Conservation (phyloP, 2,797 vertebrate genomes). For the Cuculus canorus region DNA sequence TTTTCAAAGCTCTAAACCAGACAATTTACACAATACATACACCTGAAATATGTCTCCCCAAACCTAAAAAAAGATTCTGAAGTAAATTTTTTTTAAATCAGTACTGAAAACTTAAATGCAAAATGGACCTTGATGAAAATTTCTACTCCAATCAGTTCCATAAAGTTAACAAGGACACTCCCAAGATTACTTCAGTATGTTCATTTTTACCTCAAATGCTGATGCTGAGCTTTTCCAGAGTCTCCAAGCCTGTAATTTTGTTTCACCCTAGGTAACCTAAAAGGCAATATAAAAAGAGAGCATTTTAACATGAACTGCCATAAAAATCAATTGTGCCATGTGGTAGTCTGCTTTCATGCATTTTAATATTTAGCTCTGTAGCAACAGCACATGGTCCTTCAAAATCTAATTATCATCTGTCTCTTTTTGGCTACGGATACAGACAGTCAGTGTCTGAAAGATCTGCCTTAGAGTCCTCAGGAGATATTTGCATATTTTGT, state of each 20-base stretch:
- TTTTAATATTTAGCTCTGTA: conserved; percentile 59
- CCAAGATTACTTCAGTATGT: conserved; percentile 61
- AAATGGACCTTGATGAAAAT: conserved; percentile 29
- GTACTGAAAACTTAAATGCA: conserved; percentile 50
- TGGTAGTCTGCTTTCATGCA: conserved; percentile 62
- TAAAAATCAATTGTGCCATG: conserved; percentile 64
- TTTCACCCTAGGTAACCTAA: conserved; percentile 80
- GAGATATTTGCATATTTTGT: conserved; percentile 15
- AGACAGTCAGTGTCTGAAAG: conserved; percentile 19
- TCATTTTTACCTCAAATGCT: conserved; percentile 77
- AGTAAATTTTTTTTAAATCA: not conserved
- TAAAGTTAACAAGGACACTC: conserved; percentile 41
- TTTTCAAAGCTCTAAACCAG: not conserved
- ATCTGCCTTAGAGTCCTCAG: not conserved
- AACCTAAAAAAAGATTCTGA: not conserved
- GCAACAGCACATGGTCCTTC: conserved; percentile 44
- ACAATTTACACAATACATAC: not conserved
- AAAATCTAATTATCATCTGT: conserved; percentile 43
- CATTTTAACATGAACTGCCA: conserved; percentile 71
- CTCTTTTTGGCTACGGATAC: conserved; percentile 14
- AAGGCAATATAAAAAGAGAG: conserved; percentile 74
- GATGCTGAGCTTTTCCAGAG: conserved; percentile 79
- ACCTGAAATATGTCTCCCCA: not conserved
- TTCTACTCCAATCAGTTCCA: conserved; percentile 26
- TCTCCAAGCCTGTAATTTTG: conserved; percentile 77